phyloP scores from a whole-genome alignment of 2,888 invertebrate species.

The Cheilosia soror region DNA sequence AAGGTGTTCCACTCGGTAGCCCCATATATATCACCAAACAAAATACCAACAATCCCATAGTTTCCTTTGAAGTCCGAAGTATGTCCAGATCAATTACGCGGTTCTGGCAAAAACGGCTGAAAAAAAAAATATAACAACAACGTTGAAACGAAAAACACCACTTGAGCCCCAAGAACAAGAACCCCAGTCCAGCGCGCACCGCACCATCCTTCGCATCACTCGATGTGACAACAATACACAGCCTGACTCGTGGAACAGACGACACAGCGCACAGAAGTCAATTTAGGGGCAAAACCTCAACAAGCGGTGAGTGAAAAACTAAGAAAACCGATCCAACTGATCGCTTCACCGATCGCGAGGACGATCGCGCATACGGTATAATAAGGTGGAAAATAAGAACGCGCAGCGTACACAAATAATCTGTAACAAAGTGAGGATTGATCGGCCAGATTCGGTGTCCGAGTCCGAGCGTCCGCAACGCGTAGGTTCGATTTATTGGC shows the following conservation, averaged over 20 bases:
- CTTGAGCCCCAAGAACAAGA: constrained; percentile 49
- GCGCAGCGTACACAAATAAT: constrained; percentile 69
- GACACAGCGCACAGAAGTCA: constrained; percentile 73
- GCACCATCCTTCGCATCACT: constrained; percentile 6
- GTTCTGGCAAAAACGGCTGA: constrained; percentile 53
- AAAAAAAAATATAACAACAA: not conserved
- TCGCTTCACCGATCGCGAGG: constrained; percentile 68
- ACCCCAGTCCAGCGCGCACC: constrained; percentile 21
- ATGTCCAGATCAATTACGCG: constrained; percentile 76
- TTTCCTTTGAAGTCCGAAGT: constrained; percentile 73
- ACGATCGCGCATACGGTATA: constrained; percentile 65
- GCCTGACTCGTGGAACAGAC: constrained; percentile 38
- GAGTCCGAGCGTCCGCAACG: constrained; percentile 34
- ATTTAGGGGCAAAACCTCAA: constrained; percentile 63
- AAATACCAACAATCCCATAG: constrained; percentile 75
- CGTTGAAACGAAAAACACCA: not conserved
- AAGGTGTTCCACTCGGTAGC: constrained; percentile 72
- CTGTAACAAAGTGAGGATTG: constrained; percentile 76
- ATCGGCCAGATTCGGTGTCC: constrained; percentile 66
- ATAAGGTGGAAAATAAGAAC: constrained; percentile 75
- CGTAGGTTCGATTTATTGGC: constrained; percentile 68
- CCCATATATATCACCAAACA: constrained; percentile 75
- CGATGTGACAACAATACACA: constrained; percentile 53
- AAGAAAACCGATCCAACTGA: constrained; percentile 24
- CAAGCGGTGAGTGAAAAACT: constrained; percentile 32